Base-by-base conservation (phyloP, 2,888 invertebrate genomes). In the Parnassius mnemosyne region DNA sequence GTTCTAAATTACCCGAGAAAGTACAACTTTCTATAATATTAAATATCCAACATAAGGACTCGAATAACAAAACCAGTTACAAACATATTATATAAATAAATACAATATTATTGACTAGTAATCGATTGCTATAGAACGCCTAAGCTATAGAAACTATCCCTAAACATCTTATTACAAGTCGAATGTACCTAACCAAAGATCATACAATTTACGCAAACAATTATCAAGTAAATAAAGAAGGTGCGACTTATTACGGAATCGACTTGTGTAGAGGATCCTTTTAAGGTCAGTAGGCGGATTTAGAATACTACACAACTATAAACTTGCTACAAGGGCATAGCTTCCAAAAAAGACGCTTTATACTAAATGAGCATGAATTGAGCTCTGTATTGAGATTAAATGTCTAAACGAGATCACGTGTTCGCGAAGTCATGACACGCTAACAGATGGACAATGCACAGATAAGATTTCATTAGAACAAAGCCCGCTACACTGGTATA, bases 381-480 rank as follows among this genome's bases (percentile, higher is more conserved):
- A 49, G 61, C 47, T 61, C 54, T 20, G 16, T 54, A 55, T 49
- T 47, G 20, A 54, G 60, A 59, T 54, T 52, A 53, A 54, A 60
- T 59, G 65, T 53, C 64, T 69, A 61, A 69, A 53, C 60, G 65
- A 67, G 68, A 73, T 74, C 71, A 72, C 69, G 67, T 74, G 71
- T 74, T 69, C 71, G 65, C 66, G 63, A 67, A 70, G 72, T 70
- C 70, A 71, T 71, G 66, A 71, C 73, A 67, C 70, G 68, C 72
- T 66, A 69, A 74, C 84, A 85, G 78, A 83, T 85, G 83, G 74
- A 81, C 81, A 79, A 78, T 76, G 69, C 70, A 53, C 72, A 81
- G 84, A 85, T 87, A 83, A 82, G 79, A 84, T 84, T 86, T 83
- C 82, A 83, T 74, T 77, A 71, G 74, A 81, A 85, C 83, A 85